These are phyloP conservation scores for Hydra vulgaris DNA, from an alignment of 30 jellyfish, hydroid and myxozoan species.

Conservation along the genomic window DNA sequence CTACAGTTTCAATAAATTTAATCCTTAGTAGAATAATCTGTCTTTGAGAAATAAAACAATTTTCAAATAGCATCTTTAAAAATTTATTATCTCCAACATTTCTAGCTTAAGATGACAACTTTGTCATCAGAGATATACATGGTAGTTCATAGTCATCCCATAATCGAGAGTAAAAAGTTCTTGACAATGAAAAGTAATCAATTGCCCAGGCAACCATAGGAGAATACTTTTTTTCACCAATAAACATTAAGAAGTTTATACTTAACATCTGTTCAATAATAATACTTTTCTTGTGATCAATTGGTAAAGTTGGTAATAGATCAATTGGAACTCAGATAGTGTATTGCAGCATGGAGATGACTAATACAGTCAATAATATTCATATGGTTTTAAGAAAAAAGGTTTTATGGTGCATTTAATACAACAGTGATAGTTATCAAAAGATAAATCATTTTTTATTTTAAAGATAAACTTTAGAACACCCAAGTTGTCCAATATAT, in stretches of 20 bases:
- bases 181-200: not conserved
- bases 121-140: not conserved
- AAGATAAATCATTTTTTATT: not conserved
- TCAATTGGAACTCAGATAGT: not conserved
- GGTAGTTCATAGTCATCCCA: not conserved
- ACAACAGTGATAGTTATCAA: not conserved
- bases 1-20: no score
- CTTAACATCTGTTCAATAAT: not conserved
- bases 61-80: not conserved
- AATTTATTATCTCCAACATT: not conserved
- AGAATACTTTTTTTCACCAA: no score
- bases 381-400: not conserved
- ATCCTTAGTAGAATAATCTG: not conserved
- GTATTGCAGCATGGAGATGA: not conserved
- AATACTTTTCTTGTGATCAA: not conserved
- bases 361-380: not conserved
- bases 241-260: not conserved
- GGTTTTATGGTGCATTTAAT: not conserved
- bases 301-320: no score
- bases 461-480: not conserved
- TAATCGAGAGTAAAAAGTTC: not conserved
- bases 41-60: not conserved
- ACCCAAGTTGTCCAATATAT: not conserved
- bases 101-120: not conserved
- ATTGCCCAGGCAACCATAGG: not conserved